Base-by-base conservation (phyloP, 2,113 vertebrate species). In the Pseudorasbora parva region DNA sequence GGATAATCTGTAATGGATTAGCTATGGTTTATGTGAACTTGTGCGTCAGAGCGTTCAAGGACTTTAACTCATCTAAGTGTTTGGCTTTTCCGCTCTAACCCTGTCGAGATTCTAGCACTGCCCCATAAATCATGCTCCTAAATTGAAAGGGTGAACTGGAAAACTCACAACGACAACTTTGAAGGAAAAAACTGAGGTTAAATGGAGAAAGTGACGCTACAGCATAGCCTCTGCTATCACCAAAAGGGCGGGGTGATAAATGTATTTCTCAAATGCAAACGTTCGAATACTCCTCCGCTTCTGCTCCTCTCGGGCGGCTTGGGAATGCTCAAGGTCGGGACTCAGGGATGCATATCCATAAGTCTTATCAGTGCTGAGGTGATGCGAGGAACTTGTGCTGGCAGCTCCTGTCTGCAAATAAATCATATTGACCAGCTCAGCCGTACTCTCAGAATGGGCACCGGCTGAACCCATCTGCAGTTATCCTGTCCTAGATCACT, bases 271-370 rank as follows among this genome's bases (percentile, higher is more conserved):
- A 33, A 68, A 82, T 47, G 79, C 56, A 82, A 79, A 74, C 21
- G 23, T 57, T 57, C 59, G 27, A 57, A 59, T 71, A 64, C 51
- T 43, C 7, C 19, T 33, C 27, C 59, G 8, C 64, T 51, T 19
- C 72, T 51, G 14, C 33, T 66, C 37, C 15, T 81, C 37, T 43
- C 73, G 51, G 75, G 25, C 77, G 60, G 82, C 73, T 57, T 33
- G 75, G 83, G 72, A 76, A 81, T 54, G 72, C 56, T 81, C 84
- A 84, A 89, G 84, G 88, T 84, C 78, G 14, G 49, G 47, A 73
- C 43, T 33, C 77, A 54, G 51, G 75, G 82, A 84, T 62, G 60
- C 66, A 72, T 37, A 82, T 86, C 64, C 87, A 73, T 83, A 74
- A 8, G 41, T 81, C 87, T 88, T 79, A 86, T 86, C 84, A 37